Percentiles rank a stretch among this genome's conserved stretches.
Evolutionary conservation across 2,797 vertebrate species (phyloP).

Genomic region (Protonibea diacanthus): DNA sequence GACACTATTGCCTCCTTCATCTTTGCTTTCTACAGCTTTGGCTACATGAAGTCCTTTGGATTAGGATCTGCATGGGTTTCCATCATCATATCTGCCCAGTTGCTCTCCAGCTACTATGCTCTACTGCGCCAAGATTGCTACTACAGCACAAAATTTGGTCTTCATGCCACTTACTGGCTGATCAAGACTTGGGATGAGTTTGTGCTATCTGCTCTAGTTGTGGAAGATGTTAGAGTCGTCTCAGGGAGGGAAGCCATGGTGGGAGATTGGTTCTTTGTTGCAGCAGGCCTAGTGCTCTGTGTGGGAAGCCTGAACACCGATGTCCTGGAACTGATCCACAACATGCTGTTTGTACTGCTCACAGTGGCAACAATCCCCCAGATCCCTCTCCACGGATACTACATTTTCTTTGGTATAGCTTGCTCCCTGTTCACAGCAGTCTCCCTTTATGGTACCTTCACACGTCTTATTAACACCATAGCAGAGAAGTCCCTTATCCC

Average conservation of each 20-base stretch:
- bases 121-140: constrained; percentile 89
- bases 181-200: constrained; percentile 92
- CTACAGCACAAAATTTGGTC: constrained; percentile 88
- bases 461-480: constrained; percentile 90
- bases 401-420: constrained; percentile 87
- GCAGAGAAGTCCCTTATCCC: constrained; percentile 91
- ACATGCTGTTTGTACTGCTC: constrained; percentile 86
- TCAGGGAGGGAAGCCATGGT: constrained; percentile 84
- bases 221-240: constrained; percentile 31
- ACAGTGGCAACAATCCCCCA: constrained; percentile 86
- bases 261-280: constrained; percentile 92
- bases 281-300: constrained; percentile 83
- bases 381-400: constrained; percentile 81
- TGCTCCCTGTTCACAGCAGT: constrained; percentile 84
- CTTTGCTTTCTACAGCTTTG: constrained; percentile 91
- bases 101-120: constrained; percentile 90
- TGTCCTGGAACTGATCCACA: constrained; percentile 88
- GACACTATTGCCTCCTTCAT: constrained; percentile 88
- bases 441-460: constrained; percentile 88
- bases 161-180: constrained; percentile 90
- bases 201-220: constrained; percentile 74
- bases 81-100: constrained; percentile 86
- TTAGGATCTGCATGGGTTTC: constrained; percentile 89
- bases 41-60: constrained; percentile 85
- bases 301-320: constrained; percentile 87